phyloP scores from a whole-genome alignment of 1,140 invertebrate genomes.

The Cephus cinctus region DNA sequence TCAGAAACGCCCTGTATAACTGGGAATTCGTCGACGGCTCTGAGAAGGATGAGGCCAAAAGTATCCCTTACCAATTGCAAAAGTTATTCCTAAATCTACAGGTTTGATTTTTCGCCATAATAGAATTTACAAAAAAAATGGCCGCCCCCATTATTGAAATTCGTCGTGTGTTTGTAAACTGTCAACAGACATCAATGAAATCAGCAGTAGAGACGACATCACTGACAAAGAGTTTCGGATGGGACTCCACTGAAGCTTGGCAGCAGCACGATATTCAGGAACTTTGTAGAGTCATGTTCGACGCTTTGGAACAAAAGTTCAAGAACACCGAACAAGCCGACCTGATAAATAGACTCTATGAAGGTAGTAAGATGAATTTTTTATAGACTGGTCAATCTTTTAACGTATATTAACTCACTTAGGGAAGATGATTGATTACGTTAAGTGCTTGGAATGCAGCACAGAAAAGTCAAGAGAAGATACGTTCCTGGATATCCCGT shows the following conservation, averaged over 20 bases:
- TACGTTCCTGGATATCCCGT: conserved; percentile 85
- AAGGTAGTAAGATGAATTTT: conserved; percentile 50
- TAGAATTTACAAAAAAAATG: no score
- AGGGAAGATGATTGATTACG: conserved; percentile 90
- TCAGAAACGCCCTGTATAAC: conserved; percentile 85
- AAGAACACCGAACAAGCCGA: conserved; percentile 82
- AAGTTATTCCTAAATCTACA: conserved; percentile 86
- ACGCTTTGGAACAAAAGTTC: conserved; percentile 85
- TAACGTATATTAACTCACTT: conserved; percentile 2
- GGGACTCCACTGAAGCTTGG: conserved; percentile 89
- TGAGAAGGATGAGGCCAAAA: conserved; percentile 64
- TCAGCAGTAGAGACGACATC: conserved; percentile 83
- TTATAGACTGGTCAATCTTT: conserved; percentile 7
- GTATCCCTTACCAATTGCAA: conserved; percentile 86
- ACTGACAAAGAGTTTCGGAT: conserved; percentile 87
- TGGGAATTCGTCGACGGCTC: conserved; percentile 75
- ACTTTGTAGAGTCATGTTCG: conserved; percentile 89
- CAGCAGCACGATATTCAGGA: conserved; percentile 94
- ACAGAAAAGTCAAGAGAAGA: conserved; percentile 83
- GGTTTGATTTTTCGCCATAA: conserved; percentile 49
- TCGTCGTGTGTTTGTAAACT: not conserved
- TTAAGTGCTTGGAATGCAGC: conserved; percentile 86
- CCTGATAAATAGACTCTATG: conserved; percentile 77
- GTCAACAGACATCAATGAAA: conserved; percentile 67
- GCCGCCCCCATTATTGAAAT: conserved; percentile 2